Evolutionary conservation across 2,888 invertebrate species (phyloP).

Genomic region (Metellina segmentata): DNA sequence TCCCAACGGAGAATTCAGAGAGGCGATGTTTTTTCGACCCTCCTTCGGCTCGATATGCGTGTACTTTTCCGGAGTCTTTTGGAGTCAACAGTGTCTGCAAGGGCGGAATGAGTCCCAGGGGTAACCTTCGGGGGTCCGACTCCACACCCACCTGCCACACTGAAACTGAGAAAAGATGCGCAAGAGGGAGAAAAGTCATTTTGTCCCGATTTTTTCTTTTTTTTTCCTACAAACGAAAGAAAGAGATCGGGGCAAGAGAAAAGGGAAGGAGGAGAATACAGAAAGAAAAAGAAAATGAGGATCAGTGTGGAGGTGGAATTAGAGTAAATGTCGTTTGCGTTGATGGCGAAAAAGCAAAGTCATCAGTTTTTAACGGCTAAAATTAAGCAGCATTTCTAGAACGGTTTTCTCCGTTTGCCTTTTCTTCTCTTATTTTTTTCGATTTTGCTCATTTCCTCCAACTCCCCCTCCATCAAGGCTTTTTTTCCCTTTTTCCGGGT

Average conservation of each 20-base stretch:
- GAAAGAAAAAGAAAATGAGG: not conserved
- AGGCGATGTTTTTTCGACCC: slow-evolving; percentile 26
- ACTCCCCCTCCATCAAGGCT: not conserved
- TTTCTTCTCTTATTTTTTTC: not conserved
- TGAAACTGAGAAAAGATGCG: slow-evolving; percentile 25
- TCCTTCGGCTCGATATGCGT: slow-evolving; percentile 31
- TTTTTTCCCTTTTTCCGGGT: slow-evolving; percentile 49
- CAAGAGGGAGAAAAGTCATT: slow-evolving; percentile 56
- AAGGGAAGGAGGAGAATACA: slow-evolving; percentile 10
- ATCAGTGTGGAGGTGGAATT: slow-evolving; percentile 39
- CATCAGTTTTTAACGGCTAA: slow-evolving; percentile 75
- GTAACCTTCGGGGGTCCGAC: slow-evolving; percentile 38
- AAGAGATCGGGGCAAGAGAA: slow-evolving; percentile 27
- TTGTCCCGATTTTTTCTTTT: slow-evolving; percentile 68
- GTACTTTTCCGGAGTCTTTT: not conserved
- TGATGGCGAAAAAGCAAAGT: slow-evolving; percentile 74
- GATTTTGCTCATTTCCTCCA: slow-evolving; percentile 5
- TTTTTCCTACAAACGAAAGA: slow-evolving; percentile 42
- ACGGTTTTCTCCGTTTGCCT: slow-evolving; percentile 42
- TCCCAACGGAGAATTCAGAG: slow-evolving; percentile 43
- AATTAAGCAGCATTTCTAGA: slow-evolving; percentile 72
- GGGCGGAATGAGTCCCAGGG: slow-evolving; percentile 64
- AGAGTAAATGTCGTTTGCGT: slow-evolving; percentile 73
- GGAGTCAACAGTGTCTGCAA: slow-evolving; percentile 40
- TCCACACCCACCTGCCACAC: slow-evolving; percentile 18